Conservation (phyloP, 2,888 invertebrate genomes). For the Ypsolopha scabrella region DNA sequence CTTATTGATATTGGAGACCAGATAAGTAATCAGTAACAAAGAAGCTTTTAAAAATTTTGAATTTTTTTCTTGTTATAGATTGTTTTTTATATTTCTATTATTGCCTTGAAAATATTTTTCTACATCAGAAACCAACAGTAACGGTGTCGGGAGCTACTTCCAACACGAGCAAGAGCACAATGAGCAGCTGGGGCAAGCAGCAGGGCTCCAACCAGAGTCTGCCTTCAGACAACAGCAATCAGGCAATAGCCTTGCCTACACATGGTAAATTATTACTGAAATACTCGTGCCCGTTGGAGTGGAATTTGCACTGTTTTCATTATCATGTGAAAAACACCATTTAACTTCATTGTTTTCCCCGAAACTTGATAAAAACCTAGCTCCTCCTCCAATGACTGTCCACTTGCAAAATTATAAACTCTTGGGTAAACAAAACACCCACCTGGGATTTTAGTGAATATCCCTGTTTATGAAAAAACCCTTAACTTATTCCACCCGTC, state of each 20-base stretch:
- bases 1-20: neutral
- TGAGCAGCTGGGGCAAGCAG: slow-evolving; percentile 40
- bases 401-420: too few species aligned
- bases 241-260: slow-evolving; percentile 32
- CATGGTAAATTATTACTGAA: slow-evolving; percentile 21
- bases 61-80: neutral
- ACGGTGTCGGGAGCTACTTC: slow-evolving; percentile 29
- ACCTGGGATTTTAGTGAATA: too few species aligned
- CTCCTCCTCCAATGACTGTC: too few species aligned
- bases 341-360: too few species aligned
- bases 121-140: slow-evolving; percentile 36
- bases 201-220: slow-evolving; percentile 48
- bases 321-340: too few species aligned
- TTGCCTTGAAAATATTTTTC: neutral
- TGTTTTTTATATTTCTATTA: neutral
- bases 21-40: neutral
- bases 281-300: neutral
- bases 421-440: too few species aligned
- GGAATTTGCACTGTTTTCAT: too few species aligned
- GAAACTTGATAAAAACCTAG: too few species aligned
- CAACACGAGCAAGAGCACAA: slow-evolving; percentile 49
- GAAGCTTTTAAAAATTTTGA: too few species aligned
- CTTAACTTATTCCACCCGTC: too few species aligned
- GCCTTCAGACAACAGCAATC: slow-evolving; percentile 39
- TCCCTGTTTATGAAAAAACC: too few species aligned